A percentile compares a stretch with the other conserved stretches of the same genome.
Evolutionary conservation across 1,140 invertebrate genomes (phyloP).

Genomic region (Temnothorax longispinosus): DNA sequence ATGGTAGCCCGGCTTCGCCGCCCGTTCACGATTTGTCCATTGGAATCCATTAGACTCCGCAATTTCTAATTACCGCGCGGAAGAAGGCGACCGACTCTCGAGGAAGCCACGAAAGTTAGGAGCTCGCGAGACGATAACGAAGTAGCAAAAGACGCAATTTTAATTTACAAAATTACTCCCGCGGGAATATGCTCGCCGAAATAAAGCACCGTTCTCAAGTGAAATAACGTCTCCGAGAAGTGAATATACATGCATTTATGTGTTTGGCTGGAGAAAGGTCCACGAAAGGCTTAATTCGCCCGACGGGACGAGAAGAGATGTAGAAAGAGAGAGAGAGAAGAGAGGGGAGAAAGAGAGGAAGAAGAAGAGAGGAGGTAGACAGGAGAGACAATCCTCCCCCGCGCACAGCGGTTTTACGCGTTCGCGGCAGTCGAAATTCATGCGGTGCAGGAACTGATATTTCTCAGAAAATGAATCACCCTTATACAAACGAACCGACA

Average conservation of each 20-base stretch:
- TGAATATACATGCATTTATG: slow-evolving; percentile 46
- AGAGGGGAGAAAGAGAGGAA: not conserved
- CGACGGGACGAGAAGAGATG: not conserved
- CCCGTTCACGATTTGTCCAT: not conserved
- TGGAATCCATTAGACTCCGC: not conserved
- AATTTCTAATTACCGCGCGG: slow-evolving; percentile 13
- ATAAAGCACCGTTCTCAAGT: slow-evolving; percentile 28
- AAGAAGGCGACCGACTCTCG: not conserved
- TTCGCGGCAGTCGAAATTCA: slow-evolving; percentile 76
- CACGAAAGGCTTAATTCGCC: slow-evolving; percentile 43
- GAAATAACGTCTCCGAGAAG: slow-evolving; percentile 31
- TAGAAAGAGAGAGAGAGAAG: not conserved
- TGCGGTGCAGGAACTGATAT: slow-evolving; percentile 83
- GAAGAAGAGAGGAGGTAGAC: not conserved
- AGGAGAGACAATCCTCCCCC: not conserved
- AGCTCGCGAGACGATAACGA: slow-evolving; percentile 25
- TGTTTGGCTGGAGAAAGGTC: slow-evolving; percentile 33
- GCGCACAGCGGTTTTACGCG: slow-evolving; percentile 69
- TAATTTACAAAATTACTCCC: slow-evolving; percentile 42
- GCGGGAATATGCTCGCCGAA: slow-evolving; percentile 25
- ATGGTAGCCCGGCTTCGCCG: not conserved
- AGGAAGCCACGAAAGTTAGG: not conserved
- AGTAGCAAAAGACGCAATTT: slow-evolving; percentile 36
- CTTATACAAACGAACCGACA: slow-evolving; percentile 79
- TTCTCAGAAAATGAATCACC: slow-evolving; percentile 84